Evolutionary conservation across 2,888 invertebrate genomes (phyloP).

Genomic region (Erebia aethiops): DNA sequence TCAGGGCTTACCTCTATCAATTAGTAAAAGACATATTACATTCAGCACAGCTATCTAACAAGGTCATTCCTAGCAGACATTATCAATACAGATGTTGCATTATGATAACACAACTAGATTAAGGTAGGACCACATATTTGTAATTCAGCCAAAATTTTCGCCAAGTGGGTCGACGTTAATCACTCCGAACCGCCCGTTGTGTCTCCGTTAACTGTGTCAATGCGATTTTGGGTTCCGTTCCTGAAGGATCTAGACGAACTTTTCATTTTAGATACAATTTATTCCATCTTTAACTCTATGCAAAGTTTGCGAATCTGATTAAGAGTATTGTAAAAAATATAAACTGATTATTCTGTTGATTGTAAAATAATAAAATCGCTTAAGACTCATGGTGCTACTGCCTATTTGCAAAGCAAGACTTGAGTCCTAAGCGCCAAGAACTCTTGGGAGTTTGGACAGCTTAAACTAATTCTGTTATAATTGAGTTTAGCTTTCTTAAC

Average conservation of each 20-base stretch:
- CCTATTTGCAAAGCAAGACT: too few relatives aligned
- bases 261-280: slow-evolving; percentile 21
- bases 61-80: slow-evolving; percentile 37
- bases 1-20: slow-evolving; percentile 34
- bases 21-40: slow-evolving; percentile 40
- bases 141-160: slow-evolving; percentile 53
- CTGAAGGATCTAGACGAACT: neutral
- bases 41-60: slow-evolving; percentile 39
- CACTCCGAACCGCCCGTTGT: slow-evolving; percentile 22
- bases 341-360: too few relatives aligned
- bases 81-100: slow-evolving; percentile 39
- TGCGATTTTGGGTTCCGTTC: slow-evolving; percentile 14
- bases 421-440: too few relatives aligned
- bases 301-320: too few relatives aligned
- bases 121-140: slow-evolving; percentile 43
- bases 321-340: too few relatives aligned
- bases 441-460: neutral
- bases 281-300: neutral
- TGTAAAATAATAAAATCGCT: too few relatives aligned
- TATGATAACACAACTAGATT: slow-evolving; percentile 38
- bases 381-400: too few relatives aligned
- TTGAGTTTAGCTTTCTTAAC: too few relatives aligned
- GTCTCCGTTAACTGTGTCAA: slow-evolving; percentile 27
- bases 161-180: slow-evolving; percentile 51
- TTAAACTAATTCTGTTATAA: neutral